A percentile compares a stretch with the other conserved stretches of the same genome.
Conservation (phyloP, 2,797 vertebrate genomes). For the Oreortyx pictus region DNA sequence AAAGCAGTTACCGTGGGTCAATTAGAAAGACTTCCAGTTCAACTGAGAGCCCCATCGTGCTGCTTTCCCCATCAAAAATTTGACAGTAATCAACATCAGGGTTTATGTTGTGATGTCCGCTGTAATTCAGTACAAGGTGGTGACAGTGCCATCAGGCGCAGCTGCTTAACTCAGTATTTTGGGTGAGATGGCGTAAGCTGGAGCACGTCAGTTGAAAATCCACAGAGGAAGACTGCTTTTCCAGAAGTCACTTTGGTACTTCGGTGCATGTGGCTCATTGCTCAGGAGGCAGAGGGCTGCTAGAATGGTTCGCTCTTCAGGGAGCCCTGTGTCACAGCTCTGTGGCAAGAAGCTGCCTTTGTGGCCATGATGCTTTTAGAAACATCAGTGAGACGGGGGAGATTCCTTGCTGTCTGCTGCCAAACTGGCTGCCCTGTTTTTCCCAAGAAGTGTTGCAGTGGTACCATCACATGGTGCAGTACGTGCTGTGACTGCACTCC, state of each 20-base stretch:
- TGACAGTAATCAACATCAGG: background rate
- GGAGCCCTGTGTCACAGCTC: fast-evolving
- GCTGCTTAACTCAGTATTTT: background rate
- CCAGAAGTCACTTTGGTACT: background rate
- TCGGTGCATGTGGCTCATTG: fast-evolving
- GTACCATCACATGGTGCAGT: background rate
- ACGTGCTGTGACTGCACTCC: fast-evolving
- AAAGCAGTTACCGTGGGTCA: background rate
- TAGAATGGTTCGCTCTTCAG: background rate
- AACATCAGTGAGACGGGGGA: background rate
- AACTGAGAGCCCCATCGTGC: background rate
- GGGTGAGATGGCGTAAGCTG: background rate
- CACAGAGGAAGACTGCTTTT: background rate
- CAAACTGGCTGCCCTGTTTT: background rate
- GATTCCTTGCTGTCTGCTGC: fast-evolving
- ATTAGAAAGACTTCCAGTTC: background rate
- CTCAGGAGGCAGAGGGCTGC: background rate
- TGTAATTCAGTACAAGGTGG: background rate
- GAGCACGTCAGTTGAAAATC: background rate
- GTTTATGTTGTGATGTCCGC: background rate
- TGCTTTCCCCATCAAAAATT: background rate
- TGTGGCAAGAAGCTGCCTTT: background rate
- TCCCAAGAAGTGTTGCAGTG: background rate
- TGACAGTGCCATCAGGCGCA: background rate
- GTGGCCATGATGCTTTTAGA: background rate